Percentiles rank a stretch among this genome's conserved stretches.
phyloP scores from a whole-genome alignment of 1,140 invertebrate species.

The Drosophila lowei region DNA sequence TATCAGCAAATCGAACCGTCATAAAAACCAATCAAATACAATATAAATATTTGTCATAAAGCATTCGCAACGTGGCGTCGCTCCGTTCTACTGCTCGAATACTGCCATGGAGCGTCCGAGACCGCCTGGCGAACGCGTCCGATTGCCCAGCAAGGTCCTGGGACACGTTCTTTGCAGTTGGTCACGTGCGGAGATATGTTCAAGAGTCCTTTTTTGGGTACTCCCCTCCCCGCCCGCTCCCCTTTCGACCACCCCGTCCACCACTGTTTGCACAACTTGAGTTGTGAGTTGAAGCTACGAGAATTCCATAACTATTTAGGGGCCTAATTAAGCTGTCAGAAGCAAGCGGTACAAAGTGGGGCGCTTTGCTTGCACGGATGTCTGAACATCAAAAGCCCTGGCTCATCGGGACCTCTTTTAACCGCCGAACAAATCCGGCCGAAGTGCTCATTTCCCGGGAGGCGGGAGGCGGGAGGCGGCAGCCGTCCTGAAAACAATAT shows the following conservation, averaged over 20 bases:
- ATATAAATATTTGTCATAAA: slow-evolving; percentile 51
- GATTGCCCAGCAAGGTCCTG: slow-evolving; percentile 8
- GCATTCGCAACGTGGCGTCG: slow-evolving; percentile 23
- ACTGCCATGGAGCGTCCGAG: neutral
- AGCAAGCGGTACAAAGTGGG: slow-evolving; percentile 33
- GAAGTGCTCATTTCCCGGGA: slow-evolving; percentile 65
- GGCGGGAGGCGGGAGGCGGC: neutral
- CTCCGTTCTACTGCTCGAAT: neutral
- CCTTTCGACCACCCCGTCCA: no score
- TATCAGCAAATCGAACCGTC: slow-evolving; percentile 54
- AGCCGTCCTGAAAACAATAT: slow-evolving; percentile 49
- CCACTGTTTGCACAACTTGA: neutral
- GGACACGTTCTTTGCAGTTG: slow-evolving; percentile 13
- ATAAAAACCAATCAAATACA: slow-evolving; percentile 58
- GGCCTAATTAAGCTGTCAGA: slow-evolving; percentile 67
- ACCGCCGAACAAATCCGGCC: slow-evolving; percentile 40
- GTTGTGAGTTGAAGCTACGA: neutral
- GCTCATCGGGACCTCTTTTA: slow-evolving; percentile 22
- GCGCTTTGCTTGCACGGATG: slow-evolving; percentile 11
- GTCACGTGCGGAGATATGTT: slow-evolving; percentile 25
- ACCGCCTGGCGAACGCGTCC: neutral
- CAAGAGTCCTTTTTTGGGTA: neutral
- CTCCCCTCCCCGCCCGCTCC: neutral
- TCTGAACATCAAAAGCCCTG: slow-evolving; percentile 58
- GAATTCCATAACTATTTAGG: slow-evolving; percentile 12